These are phyloP conservation scores for Formicarius rufipectus DNA, from an alignment of 2,113 vertebrate species.

Conservation along the genomic window DNA sequence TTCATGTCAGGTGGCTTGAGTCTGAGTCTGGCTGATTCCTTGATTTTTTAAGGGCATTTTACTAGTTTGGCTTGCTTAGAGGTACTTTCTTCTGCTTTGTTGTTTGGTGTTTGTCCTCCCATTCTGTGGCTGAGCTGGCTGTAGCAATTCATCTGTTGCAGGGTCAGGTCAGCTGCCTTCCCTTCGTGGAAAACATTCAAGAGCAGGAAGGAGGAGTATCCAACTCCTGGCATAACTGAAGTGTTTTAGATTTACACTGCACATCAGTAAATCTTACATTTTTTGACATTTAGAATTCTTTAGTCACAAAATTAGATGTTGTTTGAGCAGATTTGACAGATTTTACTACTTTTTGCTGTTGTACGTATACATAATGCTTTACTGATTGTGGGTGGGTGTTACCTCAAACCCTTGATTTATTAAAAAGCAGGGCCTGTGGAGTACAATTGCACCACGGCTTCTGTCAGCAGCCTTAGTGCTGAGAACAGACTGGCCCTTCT, in stretches of 20 bases:
- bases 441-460: neutral
- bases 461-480: neutral
- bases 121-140: neutral
- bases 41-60: neutral
- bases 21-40: neutral
- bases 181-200: fast-evolving
- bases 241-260: neutral
- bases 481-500: neutral
- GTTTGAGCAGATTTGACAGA: neutral
- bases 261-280: neutral
- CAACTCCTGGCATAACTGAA: neutral
- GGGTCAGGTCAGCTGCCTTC: neutral
- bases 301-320: neutral
- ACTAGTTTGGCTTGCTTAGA: neutral
- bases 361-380: neutral
- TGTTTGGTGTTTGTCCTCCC: neutral
- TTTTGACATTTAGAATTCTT: neutral
- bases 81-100: neutral
- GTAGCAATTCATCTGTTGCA: neutral
- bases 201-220: neutral
- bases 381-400: neutral
- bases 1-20: neutral
- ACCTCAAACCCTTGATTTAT: neutral
- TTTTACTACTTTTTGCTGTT: neutral
- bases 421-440: neutral